Conservation (phyloP, 2,888 invertebrate species). For the Hoplodrina ambigua region DNA sequence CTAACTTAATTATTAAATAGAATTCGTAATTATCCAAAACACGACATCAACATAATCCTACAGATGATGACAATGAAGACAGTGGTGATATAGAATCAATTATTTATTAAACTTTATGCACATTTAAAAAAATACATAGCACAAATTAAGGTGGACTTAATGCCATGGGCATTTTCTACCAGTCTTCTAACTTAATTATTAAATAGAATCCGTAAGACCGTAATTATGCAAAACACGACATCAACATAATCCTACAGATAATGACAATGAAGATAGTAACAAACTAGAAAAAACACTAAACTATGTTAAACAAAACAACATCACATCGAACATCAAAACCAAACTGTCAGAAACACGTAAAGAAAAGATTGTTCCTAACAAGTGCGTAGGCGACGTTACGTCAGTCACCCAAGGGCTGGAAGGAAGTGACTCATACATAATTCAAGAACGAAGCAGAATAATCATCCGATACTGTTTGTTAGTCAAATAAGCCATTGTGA, state of each 20-base stretch:
- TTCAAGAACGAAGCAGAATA: conserved; percentile 79
- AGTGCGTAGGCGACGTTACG: conserved; percentile 66
- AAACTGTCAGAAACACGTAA: conserved; percentile 28
- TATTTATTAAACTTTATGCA: too few species aligned
- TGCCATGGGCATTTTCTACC: too few species aligned
- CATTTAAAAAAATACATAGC: too few species aligned
- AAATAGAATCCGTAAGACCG: too few species aligned
- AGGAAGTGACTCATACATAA: conserved; percentile 86
- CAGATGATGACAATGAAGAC: neutral
- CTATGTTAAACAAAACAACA: conserved; percentile 1
- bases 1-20: too few species aligned
- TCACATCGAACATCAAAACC: conserved; percentile 11
- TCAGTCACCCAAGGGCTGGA: conserved; percentile 67
- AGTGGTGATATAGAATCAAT: neutral
- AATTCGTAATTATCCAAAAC: too few species aligned
- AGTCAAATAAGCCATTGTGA: conserved; percentile 88
- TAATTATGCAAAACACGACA: too few species aligned
- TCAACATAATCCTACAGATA: too few species aligned
- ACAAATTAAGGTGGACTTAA: too few species aligned
- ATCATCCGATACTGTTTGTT: conserved; percentile 87
- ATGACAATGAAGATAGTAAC: neutral
- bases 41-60: too few species aligned
- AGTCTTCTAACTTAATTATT: too few species aligned
- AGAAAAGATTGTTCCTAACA: conserved; percentile 41
- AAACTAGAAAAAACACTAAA: neutral